These are phyloP conservation scores for Gryon sp. DNA, from an alignment of 1,140 invertebrate species.

Conservation along the genomic window DNA sequence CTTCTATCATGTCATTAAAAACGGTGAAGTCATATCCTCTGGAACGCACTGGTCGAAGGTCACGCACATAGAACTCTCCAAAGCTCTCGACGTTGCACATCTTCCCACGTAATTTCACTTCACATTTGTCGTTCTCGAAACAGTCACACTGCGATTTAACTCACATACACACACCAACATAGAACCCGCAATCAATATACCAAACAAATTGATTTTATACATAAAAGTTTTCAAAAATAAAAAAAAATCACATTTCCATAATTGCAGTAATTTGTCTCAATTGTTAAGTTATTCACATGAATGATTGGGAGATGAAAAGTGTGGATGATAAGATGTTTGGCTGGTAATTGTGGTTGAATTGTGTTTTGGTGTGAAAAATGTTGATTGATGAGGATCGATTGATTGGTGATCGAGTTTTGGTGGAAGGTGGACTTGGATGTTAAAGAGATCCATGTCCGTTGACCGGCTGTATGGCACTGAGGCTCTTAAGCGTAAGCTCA, in stretches of 20 bases:
- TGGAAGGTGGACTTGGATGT: slow-evolving; percentile 58
- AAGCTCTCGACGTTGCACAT: slow-evolving; percentile 9
- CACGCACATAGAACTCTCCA: slow-evolving; percentile 15
- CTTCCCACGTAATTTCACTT: slow-evolving; percentile 42
- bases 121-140: neutral
- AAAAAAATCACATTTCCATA: too few relatives aligned
- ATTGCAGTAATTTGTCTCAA: too few relatives aligned
- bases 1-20: slow-evolving; percentile 27
- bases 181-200: too few relatives aligned
- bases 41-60: slow-evolving; percentile 43
- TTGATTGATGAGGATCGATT: slow-evolving; percentile 12
- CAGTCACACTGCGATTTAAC: too few relatives aligned
- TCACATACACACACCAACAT: too few relatives aligned
- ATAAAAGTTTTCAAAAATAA: too few relatives aligned
- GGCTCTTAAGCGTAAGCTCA: slow-evolving; percentile 77
- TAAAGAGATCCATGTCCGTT: slow-evolving; percentile 75
- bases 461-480: slow-evolving; percentile 76
- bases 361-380: neutral
- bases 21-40: slow-evolving; percentile 32
- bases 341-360: neutral
- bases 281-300: too few relatives aligned
- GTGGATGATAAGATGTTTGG: too few relatives aligned
- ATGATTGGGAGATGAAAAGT: too few relatives aligned
- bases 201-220: too few relatives aligned
- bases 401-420: slow-evolving; percentile 24